Evolutionary conservation across 2,888 invertebrate species (phyloP).

Genomic region (Tenthredo livida): DNA sequence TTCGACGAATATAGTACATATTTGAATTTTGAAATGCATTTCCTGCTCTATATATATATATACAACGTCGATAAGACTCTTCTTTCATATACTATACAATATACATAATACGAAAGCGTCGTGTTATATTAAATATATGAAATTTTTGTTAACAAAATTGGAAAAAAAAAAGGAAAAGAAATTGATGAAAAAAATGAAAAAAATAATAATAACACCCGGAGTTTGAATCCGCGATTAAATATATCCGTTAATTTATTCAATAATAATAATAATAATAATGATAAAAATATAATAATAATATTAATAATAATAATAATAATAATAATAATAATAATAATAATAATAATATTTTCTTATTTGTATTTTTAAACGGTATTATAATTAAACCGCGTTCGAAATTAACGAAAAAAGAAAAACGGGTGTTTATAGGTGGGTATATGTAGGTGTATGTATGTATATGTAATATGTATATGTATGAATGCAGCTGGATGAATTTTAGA

Average conservation of each 20-base stretch:
- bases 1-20: background rate
- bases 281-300: background rate
- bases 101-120: background rate
- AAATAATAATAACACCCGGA: background rate
- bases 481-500: background rate
- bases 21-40: background rate
- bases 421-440: background rate
- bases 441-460: background rate
- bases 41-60: background rate
- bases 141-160: background rate
- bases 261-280: background rate
- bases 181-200: background rate
- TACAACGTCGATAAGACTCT: background rate
- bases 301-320: background rate
- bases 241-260: background rate
- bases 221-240: background rate
- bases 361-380: constrained; percentile 5
- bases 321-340: background rate
- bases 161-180: background rate
- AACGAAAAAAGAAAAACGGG: background rate
- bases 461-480: background rate
- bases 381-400: background rate
- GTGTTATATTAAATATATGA: background rate
- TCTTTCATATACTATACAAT: background rate
- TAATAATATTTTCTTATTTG: constrained; percentile 17